Conservation (phyloP, 23 tunicate species). For the Diplosoma virens region DNA sequence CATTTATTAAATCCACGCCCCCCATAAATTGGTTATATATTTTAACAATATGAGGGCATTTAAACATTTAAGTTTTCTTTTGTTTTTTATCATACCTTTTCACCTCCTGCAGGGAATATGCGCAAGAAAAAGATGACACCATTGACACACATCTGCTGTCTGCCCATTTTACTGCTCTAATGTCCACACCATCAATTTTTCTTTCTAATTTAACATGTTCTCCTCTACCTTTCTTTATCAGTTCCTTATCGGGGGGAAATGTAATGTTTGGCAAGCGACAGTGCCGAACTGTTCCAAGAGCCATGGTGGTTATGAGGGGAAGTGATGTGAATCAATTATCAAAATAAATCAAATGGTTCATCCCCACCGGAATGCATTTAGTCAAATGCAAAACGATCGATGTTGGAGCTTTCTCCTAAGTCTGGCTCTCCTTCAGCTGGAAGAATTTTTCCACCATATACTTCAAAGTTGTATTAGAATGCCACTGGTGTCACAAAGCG, state of each 20-base stretch:
- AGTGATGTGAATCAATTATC: slow-evolving; percentile 22
- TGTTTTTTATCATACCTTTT: too few species aligned
- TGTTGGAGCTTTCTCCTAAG: slow-evolving; percentile 3
- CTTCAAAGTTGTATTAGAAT: too few species aligned
- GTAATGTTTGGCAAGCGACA: not conserved
- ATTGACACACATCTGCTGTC: too few species aligned
- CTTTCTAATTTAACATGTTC: not conserved
- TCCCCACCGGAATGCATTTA: not conserved
- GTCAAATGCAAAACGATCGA: not conserved
- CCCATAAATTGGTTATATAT: too few species aligned
- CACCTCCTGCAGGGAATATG: too few species aligned
- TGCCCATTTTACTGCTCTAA: too few species aligned
- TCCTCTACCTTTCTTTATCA: slow-evolving; percentile 6
- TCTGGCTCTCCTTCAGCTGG: not conserved
- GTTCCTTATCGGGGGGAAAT: slow-evolving; percentile 12
- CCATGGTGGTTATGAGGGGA: not conserved
- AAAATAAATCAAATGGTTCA: not conserved
- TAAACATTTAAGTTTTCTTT: too few species aligned
- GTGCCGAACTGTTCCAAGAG: slow-evolving; percentile 4
- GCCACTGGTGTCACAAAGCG: too few species aligned
- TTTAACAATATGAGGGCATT: too few species aligned
- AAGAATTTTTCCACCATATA: too few species aligned
- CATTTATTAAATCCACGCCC: too few species aligned
- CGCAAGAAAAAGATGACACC: too few species aligned
- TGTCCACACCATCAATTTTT: not conserved